Evolutionary conservation across 1,140 invertebrate genomes (phyloP).

Genomic region (Pollicipes pollicipes): DNA sequence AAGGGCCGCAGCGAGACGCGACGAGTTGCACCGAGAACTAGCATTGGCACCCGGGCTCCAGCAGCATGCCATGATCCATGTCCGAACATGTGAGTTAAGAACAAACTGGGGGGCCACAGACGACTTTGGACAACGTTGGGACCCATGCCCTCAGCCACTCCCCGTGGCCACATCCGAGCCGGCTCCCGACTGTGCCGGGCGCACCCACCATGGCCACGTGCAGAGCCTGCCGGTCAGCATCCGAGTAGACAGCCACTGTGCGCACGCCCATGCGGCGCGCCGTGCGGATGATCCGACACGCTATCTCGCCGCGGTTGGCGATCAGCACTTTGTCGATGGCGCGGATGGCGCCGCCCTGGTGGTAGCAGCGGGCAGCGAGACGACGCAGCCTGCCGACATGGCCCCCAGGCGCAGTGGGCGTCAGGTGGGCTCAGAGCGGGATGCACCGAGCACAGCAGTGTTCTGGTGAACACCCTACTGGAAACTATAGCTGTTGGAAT

Average conservation of each 20-base stretch:
- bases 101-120: no score
- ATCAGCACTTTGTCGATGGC: conserved; percentile 63
- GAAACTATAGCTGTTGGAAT: background rate
- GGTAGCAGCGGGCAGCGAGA: background rate
- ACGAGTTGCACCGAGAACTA: no score
- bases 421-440: background rate
- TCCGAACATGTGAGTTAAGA: no score
- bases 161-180: no score
- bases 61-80: no score
- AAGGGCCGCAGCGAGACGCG: no score
- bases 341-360: background rate
- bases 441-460: no score
- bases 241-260: conserved; percentile 89
- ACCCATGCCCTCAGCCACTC: no score
- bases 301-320: conserved; percentile 95
- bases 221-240: conserved; percentile 53
- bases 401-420: background rate
- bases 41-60: no score
- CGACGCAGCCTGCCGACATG: background rate
- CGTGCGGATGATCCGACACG: conserved; percentile 75
- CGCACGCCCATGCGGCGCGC: conserved; percentile 73
- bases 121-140: no score
- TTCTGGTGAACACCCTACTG: background rate
- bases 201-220: conserved; percentile 32
- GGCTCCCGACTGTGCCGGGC: no score